Evolutionary conservation across 2,113 vertebrate genomes (phyloP).

Genomic region (Istiophorus platypterus): DNA sequence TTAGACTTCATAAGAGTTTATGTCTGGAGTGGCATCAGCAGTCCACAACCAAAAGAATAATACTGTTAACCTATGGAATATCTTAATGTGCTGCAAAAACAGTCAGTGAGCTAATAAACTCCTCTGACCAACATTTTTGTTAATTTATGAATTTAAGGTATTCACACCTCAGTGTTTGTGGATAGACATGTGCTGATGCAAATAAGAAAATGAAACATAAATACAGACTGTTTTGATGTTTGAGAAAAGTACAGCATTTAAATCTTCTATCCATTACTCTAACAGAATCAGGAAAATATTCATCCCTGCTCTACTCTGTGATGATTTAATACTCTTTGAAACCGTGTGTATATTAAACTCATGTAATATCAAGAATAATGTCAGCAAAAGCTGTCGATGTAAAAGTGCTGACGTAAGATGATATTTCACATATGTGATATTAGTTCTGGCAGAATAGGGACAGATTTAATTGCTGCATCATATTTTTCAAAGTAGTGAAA

Average conservation of each 20-base stretch:
- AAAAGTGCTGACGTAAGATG: slow-evolving; percentile 1
- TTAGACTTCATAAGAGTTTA: not conserved
- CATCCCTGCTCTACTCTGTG: slow-evolving; percentile 9
- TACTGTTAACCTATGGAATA: not conserved
- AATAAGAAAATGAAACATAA: slow-evolving; percentile 28
- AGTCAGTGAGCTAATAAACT: slow-evolving; percentile 41
- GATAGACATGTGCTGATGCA: slow-evolving; percentile 37
- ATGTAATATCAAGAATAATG: slow-evolving; percentile 33
- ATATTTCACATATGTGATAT: slow-evolving; percentile 42
- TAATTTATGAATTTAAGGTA: slow-evolving; percentile 21
- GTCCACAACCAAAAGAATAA: slow-evolving; percentile 11
- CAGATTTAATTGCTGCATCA: slow-evolving; percentile 37
- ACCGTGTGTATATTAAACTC: not conserved
- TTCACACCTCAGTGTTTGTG: slow-evolving; percentile 32
- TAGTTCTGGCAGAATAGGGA: slow-evolving; percentile 21
- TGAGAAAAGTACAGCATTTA: not conserved
- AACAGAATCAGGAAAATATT: not conserved
- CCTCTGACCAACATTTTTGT: slow-evolving; percentile 15
- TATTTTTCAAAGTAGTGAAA: slow-evolving; percentile 36
- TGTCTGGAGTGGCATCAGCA: not conserved
- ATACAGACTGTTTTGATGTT: slow-evolving; percentile 13
- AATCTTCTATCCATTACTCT: not conserved
- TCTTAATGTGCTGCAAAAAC: slow-evolving; percentile 38
- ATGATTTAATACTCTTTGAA: slow-evolving; percentile 6
- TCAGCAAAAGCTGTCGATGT: slow-evolving; percentile 10